Evolutionary conservation across 2,888 invertebrate species (phyloP), one percentile per base, ranked within the genome.

Genomic region (Lasiommata megera): DNA sequence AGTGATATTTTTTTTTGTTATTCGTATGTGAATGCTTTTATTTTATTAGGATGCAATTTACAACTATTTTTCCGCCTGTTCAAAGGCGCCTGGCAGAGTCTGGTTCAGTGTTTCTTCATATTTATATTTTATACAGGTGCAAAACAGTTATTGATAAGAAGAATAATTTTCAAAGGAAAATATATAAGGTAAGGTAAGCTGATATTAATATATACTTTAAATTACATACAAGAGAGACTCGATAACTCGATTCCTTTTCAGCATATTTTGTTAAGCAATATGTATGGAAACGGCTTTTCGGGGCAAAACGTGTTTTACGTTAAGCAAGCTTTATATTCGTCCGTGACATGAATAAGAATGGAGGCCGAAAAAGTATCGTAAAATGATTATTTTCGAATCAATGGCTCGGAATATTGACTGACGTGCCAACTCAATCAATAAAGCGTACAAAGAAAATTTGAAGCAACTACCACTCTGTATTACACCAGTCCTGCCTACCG

Each of bases 281-380:
- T 1, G 14, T 28, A 44, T 44, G 28, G 34, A 47, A 47, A 47
- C n/a, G 12, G 47, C 34, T 47, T 47, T 47, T 36, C 47, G 18
- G 47, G 34, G n/a, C 17, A 31, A 17, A 31, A 16, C 31, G 34
- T 31, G 17, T 47, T 47, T 47, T 44, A 14, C 14, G 44, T 29
- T 44, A 44, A 28, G 43, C 28, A 44, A 46, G 29, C 47, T 47
- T 47, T 47, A 47, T 47, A 36, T 47, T 47, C 47, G n/a, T 16
- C n/a, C 47, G 34, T 47, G 47, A 34, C 34, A 47, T 47, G 47
- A 47, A 47, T 47, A 47, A 36, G 16, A 47, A 47, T 47, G 17
- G 17, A n/a, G 47, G 34, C 7, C 47, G n/a, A 36, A 31, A 46
- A 31, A 31, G 14, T 9, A 31, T 11, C 46, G 31, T 11, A 29